Percentiles rank a stretch among this genome's conserved stretches.
These are phyloP conservation scores for Scrobipalpa costella DNA, from an alignment of 2,888 invertebrate genomes.

Conservation along the genomic window DNA sequence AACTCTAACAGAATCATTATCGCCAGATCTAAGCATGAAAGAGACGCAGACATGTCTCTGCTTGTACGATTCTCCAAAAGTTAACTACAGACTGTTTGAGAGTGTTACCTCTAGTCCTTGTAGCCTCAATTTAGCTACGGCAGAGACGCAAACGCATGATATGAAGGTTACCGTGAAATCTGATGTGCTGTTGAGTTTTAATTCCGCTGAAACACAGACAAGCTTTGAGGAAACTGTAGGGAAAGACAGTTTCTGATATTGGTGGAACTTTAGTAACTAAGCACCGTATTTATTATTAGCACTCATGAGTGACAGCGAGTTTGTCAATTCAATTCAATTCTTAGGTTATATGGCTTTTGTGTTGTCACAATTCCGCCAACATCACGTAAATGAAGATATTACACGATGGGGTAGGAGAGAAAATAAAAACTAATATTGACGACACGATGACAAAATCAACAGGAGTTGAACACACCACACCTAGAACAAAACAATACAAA, in stretches of 20 bases:
- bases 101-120: constrained; percentile 54
- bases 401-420: too few relatives aligned
- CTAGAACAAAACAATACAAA: too few relatives aligned
- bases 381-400: too few relatives aligned
- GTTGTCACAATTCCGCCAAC: too few relatives aligned
- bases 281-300: too few relatives aligned
- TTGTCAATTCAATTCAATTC: too few relatives aligned
- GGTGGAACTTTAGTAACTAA: constrained; percentile 28
- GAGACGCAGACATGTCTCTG: constrained; percentile 71
- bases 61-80: constrained; percentile 55
- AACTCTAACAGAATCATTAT: constrained; percentile 58
- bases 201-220: constrained; percentile 65
- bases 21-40: constrained; percentile 63
- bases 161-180: constrained; percentile 40
- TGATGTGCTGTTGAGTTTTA: constrained; percentile 57
- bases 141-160: constrained; percentile 65
- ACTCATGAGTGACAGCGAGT: too few relatives aligned
- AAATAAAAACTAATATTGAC: too few relatives aligned
- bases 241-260: constrained; percentile 48
- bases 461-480: too few relatives aligned
- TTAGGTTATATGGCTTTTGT: too few relatives aligned
- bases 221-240: constrained; percentile 51
- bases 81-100: constrained; percentile 51
- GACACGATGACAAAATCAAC: too few relatives aligned
- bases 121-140: constrained; percentile 53